Evolutionary conservation across 2,888 invertebrate species (phyloP).

Genomic region (Parelbella ahira): DNA sequence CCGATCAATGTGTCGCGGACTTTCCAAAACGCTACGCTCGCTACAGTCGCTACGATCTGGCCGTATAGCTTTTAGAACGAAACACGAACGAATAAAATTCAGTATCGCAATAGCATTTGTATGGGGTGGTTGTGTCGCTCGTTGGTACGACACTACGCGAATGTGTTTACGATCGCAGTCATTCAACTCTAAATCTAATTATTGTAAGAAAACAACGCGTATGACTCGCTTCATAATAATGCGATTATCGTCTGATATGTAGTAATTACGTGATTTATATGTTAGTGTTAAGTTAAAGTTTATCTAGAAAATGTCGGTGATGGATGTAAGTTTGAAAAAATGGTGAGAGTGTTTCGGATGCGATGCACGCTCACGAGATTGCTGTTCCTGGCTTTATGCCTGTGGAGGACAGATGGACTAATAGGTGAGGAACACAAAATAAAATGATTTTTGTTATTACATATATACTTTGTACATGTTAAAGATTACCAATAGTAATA

Average conservation of each 20-base stretch:
- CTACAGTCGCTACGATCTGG: conserved; percentile 37
- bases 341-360: conserved; percentile 62
- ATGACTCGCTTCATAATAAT: conserved; percentile 48
- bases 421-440: conserved; percentile 51
- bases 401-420: conserved; percentile 55
- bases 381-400: conserved; percentile 49
- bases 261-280: conserved; percentile 43
- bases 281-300: conserved; percentile 38
- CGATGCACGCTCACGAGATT: conserved; percentile 61
- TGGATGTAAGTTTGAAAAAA: conserved; percentile 70
- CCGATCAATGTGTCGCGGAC: conserved; percentile 49
- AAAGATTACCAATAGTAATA: too few species aligned
- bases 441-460: too few species aligned
- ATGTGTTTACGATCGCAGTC: conserved; percentile 58
- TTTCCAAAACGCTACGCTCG: conserved; percentile 55
- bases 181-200: conserved; percentile 65
- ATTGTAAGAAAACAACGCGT: conserved; percentile 44
- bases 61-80: conserved; percentile 18
- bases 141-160: conserved; percentile 31
- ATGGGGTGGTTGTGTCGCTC: conserved; percentile 37
- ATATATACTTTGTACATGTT: too few species aligned
- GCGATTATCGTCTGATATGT: conserved; percentile 44
- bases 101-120: conserved; percentile 54
- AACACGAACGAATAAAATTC: conserved; percentile 22
- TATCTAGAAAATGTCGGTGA: conserved; percentile 53